Evolutionary conservation across 2,888 invertebrate genomes (phyloP).

Genomic region (Pyralis farinalis): DNA sequence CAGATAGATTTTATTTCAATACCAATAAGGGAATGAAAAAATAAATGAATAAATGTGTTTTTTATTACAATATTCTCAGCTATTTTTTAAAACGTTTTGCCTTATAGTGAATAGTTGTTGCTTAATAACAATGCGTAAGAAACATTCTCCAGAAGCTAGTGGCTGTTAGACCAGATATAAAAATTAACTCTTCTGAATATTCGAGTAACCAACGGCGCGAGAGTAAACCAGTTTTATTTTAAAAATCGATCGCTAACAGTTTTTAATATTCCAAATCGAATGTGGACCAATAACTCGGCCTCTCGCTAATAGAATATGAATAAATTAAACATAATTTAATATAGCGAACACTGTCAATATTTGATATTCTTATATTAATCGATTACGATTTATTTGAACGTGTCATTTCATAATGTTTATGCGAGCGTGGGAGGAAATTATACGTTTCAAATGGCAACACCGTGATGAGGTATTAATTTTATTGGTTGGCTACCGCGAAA

Average conservation of each 20-base stretch:
- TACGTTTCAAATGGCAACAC: no score
- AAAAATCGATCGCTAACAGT: not conserved
- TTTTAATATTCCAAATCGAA: constrained; percentile 1
- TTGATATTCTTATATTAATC: constrained; percentile 6
- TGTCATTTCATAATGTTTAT: constrained; percentile 2
- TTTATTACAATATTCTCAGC: no score
- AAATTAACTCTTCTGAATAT: not conserved
- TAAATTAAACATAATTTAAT: constrained; percentile 5
- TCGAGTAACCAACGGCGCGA: not conserved
- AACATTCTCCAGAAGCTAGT: no score
- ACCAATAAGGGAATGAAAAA: no score
- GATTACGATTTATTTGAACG: not conserved
- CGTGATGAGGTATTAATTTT: no score
- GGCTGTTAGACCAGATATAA: no score
- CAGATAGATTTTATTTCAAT: no score
- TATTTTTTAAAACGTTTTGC: no score
- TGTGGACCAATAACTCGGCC: constrained; percentile 3
- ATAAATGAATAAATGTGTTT: no score
- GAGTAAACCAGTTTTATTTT: not conserved
- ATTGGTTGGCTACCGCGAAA: no score
- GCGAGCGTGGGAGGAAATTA: constrained; percentile 1
- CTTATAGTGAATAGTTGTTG: no score
- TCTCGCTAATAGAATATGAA: constrained; percentile 4
- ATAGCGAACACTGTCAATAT: constrained; percentile 6
- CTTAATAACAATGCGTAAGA: no score